A percentile compares a stretch with the other conserved stretches of the same genome.
Conservation (phyloP, 1,140 invertebrate species). For the Amphibalanus amphitrite region DNA sequence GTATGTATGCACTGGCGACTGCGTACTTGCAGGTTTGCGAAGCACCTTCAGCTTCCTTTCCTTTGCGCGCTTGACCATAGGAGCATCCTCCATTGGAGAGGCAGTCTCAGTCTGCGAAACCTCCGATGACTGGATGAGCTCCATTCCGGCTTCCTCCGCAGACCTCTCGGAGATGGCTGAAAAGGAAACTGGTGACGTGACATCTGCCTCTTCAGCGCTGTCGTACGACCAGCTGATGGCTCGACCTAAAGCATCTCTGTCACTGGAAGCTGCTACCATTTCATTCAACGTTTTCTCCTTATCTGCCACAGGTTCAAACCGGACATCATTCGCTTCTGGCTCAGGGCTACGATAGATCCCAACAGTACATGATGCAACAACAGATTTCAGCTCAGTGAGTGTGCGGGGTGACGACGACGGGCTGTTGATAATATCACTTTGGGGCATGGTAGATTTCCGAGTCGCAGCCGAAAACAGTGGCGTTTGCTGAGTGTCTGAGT, state of each 20-base stretch:
- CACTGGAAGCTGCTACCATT: background rate
- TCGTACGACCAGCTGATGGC: too few relatives aligned
- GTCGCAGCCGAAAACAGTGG: background rate
- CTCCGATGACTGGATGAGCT: background rate
- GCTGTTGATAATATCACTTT: background rate
- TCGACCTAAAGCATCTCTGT: background rate
- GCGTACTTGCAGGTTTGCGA: background rate
- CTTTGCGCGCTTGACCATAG: background rate
- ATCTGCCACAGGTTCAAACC: background rate
- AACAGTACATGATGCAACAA: background rate
- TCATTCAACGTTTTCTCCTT: background rate
- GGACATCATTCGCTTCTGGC: background rate
- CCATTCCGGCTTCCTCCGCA: background rate
- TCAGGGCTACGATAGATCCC: background rate
- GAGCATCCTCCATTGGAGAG: background rate
- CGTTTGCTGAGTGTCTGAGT: background rate
- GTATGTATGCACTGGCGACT: background rate
- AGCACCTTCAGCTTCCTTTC: background rate
- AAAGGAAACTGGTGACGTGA: background rate
- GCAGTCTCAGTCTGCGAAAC: background rate
- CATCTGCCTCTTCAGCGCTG: background rate
- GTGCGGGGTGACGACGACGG: background rate
- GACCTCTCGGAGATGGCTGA: background rate
- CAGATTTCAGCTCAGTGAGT: background rate
- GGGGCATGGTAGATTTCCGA: too few relatives aligned